phyloP scores from a whole-genome alignment of 2,888 invertebrate species.

The Thalpophila matura region DNA sequence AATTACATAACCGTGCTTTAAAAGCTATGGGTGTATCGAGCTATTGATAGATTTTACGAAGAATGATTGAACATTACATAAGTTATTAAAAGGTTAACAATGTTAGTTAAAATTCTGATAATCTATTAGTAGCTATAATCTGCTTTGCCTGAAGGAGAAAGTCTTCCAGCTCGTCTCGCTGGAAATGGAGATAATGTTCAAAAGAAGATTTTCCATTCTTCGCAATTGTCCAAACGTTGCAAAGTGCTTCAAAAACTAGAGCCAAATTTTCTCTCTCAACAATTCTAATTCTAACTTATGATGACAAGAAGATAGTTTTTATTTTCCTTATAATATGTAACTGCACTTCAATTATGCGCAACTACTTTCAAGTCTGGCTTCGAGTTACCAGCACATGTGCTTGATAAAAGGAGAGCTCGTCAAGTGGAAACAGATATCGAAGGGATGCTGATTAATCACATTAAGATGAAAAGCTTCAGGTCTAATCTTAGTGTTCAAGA shows the following conservation, averaged over 20 bases:
- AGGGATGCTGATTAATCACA: conserved; percentile 37
- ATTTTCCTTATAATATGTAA: not conserved
- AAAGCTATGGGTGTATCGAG: conserved; percentile 72
- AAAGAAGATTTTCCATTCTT: no score
- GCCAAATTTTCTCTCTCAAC: no score
- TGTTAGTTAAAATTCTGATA: not conserved
- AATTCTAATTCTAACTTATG: no score
- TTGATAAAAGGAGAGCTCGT: conserved; percentile 34
- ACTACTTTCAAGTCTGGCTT: conserved; percentile 27
- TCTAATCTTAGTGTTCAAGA: conserved; percentile 33
- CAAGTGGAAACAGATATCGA: conserved; percentile 46
- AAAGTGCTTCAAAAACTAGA: no score
- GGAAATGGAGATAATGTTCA: no score
- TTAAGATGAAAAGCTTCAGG: conserved; percentile 19
- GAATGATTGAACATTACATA: conserved; percentile 66
- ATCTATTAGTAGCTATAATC: no score
- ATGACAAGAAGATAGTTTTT: no score
- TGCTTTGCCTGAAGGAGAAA: no score
- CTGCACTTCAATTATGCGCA: conserved; percentile 27
- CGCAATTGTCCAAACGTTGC: no score
- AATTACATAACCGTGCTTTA: conserved; percentile 77
- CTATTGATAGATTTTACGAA: conserved; percentile 73
- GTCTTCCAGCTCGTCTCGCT: no score
- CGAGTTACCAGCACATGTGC: conserved; percentile 49
- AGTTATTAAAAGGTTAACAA: conserved; percentile 60